Base-by-base conservation (phyloP, 1,140 invertebrate species). In the Plutomurus gul region DNA sequence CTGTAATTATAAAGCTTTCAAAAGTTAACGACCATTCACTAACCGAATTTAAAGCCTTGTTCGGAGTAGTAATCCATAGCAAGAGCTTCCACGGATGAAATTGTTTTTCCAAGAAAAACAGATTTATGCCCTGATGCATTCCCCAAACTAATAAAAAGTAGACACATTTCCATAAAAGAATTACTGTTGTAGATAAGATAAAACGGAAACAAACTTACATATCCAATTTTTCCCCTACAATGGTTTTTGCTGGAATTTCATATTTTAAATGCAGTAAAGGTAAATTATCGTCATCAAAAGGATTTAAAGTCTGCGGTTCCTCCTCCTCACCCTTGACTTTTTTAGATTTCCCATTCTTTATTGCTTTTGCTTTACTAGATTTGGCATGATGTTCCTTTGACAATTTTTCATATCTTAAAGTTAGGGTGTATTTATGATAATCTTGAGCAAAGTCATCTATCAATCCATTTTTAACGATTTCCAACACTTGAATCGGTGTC, bases 41-140 rank as follows among this genome's bases (percentile, higher is more conserved):
- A 82, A 87, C 88, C 89, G 82, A 88, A 84, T 4, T 84, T 79
- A 78, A 85, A 90, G 0, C 88, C 89, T 76, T 86, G 77, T 10
- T 85, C 79, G 43, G 84, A 85, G 81, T 90, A 91, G 83, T 90
- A 86, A 49, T 86, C 82, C 25, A 90, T 78, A 16, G 87, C 89
- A 27, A 89, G 84, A 77, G 89, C 84, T 84, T 91, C 90, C 36
- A 91, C 90, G 4, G 85, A 65, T 0, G 56, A 65, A 84, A 36
- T 85, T 85, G n/a, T 86, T 78, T 7, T 82, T 85, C 76, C 51
- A 6, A 83, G 20, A 30, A 83, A 83, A 0, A 73, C 71, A 0
- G 82, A 80, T 70, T 83, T 83, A 37, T 49, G 47, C 5, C 75
- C 79, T 43, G 74, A 36, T 27, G 47, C 46, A 33, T 43, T 37